Percentiles rank a stretch among this genome's conserved stretches.
These are phyloP conservation scores for Ciconia maguari DNA, from an alignment of 2,113 vertebrate species.

Conservation along the genomic window DNA sequence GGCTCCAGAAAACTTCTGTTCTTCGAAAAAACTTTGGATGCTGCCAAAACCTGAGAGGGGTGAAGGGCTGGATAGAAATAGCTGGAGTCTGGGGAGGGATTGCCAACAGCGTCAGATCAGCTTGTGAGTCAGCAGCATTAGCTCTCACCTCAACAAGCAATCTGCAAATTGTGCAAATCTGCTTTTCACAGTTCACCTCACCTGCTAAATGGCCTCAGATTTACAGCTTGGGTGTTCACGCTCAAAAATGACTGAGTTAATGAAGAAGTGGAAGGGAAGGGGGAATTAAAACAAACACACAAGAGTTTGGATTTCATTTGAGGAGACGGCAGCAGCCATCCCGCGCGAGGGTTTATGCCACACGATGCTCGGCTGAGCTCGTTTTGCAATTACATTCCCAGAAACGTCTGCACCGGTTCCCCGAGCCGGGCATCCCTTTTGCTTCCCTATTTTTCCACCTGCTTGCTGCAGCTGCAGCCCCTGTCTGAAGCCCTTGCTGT, in stretches of 20 bases:
- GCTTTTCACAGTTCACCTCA: slow-evolving; percentile 59
- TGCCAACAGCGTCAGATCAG: slow-evolving; percentile 39
- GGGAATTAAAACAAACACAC: neutral
- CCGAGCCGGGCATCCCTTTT: neutral
- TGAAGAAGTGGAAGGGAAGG: neutral
- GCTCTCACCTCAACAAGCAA: slow-evolving; percentile 57
- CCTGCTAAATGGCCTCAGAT: slow-evolving; percentile 40
- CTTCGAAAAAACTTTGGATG: slow-evolving; percentile 19
- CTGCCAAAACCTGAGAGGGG: slow-evolving; percentile 4
- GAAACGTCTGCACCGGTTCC: fast-evolving
- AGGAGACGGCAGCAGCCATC: neutral
- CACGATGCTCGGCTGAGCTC: fast-evolving
- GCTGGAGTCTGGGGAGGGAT: neutral
- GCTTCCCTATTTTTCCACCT: neutral
- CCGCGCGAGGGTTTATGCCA: fast-evolving
- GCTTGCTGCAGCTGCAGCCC: neutral
- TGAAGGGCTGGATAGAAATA: slow-evolving; percentile 34
- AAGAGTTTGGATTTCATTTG: neutral
- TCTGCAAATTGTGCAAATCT: slow-evolving; percentile 61
- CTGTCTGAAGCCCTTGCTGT: fast-evolving
- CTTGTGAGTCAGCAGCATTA: slow-evolving; percentile 62
- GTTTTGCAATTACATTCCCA: neutral
- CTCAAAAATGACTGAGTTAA: neutral
- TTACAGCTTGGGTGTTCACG: neutral
- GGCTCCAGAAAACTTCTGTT: neutral